A percentile compares a stretch with the other conserved stretches of the same genome.
These are phyloP conservation scores for Drosophila atroscutellata DNA, from an alignment of 2,888 invertebrate species.

Conservation along the genomic window DNA sequence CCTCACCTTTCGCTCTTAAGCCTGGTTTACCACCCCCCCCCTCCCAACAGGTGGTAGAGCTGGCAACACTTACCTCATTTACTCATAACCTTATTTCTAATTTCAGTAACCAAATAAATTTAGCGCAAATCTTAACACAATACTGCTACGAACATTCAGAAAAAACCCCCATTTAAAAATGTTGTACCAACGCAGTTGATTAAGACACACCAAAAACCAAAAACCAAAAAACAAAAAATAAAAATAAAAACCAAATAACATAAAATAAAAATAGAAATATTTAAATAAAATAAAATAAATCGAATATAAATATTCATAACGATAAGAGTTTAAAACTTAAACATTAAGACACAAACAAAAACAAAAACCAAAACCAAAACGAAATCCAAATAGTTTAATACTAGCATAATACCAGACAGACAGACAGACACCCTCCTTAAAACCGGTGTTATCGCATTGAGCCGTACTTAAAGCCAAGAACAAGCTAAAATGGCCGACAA, in stretches of 20 bases:
- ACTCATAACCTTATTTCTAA: constrained; percentile 39
- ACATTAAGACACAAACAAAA: constrained; percentile 44
- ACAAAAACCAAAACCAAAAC: constrained; percentile 38
- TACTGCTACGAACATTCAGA: constrained; percentile 70
- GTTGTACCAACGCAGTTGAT: constrained; percentile 83
- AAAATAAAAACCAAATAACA: constrained; percentile 50
- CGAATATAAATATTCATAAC: constrained; percentile 52
- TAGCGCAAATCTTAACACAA: constrained; percentile 70
- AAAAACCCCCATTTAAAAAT: constrained; percentile 68
- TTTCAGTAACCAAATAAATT: constrained; percentile 67
- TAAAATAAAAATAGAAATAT: constrained; percentile 43
- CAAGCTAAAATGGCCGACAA: constrained; percentile 89
- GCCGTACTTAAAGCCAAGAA: constrained; percentile 45
- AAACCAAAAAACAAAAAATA: constrained; percentile 22
- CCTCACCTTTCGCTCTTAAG: constrained; percentile 1
- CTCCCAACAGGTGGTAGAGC: constrained; percentile 64
- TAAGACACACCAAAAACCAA: constrained; percentile 65
- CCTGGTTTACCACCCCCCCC: constrained; percentile 25
- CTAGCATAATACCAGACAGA: constrained; percentile 56
- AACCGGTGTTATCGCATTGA: constrained; percentile 42
- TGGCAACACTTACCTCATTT: constrained; percentile 11
- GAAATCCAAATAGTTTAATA: constrained; percentile 58
- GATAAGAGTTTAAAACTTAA: constrained; percentile 64
- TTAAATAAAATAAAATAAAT: constrained; percentile 34
- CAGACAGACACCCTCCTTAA: constrained; percentile 46